Conservation (phyloP, 2,888 invertebrate species). For the Brachypterus glaber region DNA sequence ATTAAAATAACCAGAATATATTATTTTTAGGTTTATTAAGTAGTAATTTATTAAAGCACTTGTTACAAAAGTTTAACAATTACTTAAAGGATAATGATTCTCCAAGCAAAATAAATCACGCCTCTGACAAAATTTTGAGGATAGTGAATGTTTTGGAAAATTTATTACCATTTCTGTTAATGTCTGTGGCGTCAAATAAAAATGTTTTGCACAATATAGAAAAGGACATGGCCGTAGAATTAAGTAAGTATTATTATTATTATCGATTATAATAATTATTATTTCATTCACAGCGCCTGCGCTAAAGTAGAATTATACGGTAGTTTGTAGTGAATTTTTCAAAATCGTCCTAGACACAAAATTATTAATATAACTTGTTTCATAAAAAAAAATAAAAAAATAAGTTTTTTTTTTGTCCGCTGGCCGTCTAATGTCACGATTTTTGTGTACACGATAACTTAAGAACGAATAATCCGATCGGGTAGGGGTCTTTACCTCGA, state of each 20-base stretch:
- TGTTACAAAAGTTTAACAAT: conserved; percentile 35
- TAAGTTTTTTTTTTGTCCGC: no score
- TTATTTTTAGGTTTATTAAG: conserved; percentile 42
- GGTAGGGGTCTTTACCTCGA: no score
- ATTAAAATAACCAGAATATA: not conserved
- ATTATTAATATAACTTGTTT: no score
- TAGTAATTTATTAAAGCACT: conserved; percentile 42
- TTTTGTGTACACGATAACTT: no score
- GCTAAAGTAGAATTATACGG: not conserved
- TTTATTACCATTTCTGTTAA: conserved; percentile 38
- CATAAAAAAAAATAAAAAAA: no score
- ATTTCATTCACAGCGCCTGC: no score
- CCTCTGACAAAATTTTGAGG: conserved; percentile 31
- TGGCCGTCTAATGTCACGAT: no score
- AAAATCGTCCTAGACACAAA: no score
- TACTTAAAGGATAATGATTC: conserved; percentile 33
- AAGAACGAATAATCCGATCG: no score
- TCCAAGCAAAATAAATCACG: conserved; percentile 27
- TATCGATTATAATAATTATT: conserved; percentile 4
- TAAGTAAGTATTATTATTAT: conserved; percentile 32
- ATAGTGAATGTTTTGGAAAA: conserved; percentile 35
- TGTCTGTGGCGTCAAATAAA: conserved; percentile 34
- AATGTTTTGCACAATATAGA: conserved; percentile 32
- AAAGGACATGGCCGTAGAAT: conserved; percentile 33
- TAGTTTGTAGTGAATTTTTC: no score